Base-by-base conservation (phyloP, 2,888 invertebrate genomes). In the Ophion ventricosus region DNA sequence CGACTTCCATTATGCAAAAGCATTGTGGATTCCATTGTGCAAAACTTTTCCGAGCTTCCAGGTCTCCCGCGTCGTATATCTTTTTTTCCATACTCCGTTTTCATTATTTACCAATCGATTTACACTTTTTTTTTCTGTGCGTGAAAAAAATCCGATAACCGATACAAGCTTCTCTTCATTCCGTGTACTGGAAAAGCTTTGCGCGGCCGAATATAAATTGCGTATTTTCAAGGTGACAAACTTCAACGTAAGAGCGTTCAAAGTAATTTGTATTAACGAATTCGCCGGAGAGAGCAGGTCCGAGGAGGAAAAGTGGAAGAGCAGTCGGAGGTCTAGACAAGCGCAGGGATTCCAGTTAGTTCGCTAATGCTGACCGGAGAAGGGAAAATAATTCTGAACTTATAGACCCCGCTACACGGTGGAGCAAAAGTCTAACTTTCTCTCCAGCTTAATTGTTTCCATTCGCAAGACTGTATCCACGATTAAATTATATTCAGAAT, bases 211-310 rank as follows among this genome's bases (percentile, higher is more conserved):
- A 81, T 79, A 84, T 82, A 84, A 84, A 84, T 84, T 79, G 81
- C 75, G 70, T 84, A 79, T 78, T 82, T 84, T 72, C 8, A 81
- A 81, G 84, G 35, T 81, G 64, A 29, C 72, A 81, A 78, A 82
- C 70, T 82, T 82, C 54, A 61, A 76, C 81, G 84, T 70, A 84
- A 82, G 72, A 79, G 72, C 75, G 75, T 82, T 82, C 79, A 43
- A 70, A 82, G 84, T 76, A 79, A 79, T 84, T 79, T 74, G 84
- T 84, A 84, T 82, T 85, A 81, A 81, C 77, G 78, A 61, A 83
- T 76, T 70, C 83, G 74, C 61, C 75, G 26, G 72, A 57, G 43
- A 79, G 72, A 82, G 78, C 17, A 56, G 82, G 70, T 77, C 57
- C n/a, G 72, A 70, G 54, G 59, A 43, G 26, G n/a, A n/a, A 25